Base-by-base conservation (phyloP, 92 coral and sea anemone species). In the Porites divaricata region DNA sequence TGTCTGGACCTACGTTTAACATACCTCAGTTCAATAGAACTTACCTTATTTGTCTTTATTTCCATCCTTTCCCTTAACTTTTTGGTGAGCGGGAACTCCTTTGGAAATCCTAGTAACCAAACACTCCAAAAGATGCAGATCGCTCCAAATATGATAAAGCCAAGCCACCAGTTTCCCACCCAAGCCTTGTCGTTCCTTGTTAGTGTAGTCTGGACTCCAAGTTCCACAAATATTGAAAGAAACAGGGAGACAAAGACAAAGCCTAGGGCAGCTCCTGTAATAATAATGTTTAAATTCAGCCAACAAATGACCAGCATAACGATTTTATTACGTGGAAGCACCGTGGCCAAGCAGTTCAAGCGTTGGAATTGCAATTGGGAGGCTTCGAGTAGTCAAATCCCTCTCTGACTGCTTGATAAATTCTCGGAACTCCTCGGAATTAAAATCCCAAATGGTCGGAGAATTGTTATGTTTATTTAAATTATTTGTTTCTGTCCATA, bases 151-250 rank as follows among this genome's bases (percentile, higher is more conserved):
- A 91, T 77, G 69, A 76, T 87, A 72, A 77, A 91, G n/a, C 86
- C 94, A 24, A 88, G 80, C 94, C 94, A 91, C 94, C 94, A 91
- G 92, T 86, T 86, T 48, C 94, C 94, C 68, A 91, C 88, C 94
- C 94, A 91, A 16, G 87, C 70, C 61, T 76, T 48, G 66, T 91
- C 94, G 14, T 23, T 41, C 22, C 58, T 66, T 21, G 89, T 91
- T 22, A 91, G 53, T 12, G 92, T 77, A 22, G 92, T 91, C 65
- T 67, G 53, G 74, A 71, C 86, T 45, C 92, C 94, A 63, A 88
- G 65, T 69, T 88, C 94, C 35, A 91, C 94, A 66, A 86, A 82
- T 26, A 74, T 71, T 11, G 83, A 77, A 13, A 91, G 92, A 72
- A 88, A 77, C 63, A 59, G 48, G 3, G 86, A 80, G 58, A 85